Base-by-base conservation (phyloP, 2,888 invertebrate genomes). In the Netelia inedita region DNA sequence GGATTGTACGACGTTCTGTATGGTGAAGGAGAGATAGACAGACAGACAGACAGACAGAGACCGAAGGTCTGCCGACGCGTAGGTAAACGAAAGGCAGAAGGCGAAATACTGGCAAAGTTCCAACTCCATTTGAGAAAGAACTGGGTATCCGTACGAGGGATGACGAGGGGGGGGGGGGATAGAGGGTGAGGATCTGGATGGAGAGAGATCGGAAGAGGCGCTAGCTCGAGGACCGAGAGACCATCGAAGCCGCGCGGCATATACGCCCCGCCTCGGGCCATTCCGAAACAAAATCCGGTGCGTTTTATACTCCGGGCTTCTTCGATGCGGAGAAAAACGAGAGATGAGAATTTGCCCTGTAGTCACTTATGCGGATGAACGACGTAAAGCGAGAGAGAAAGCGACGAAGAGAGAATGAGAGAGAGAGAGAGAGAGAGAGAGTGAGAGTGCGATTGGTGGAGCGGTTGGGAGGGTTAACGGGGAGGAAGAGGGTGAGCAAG, bases 61-160 rank as follows among this genome's bases (percentile, higher is more conserved):
- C 23, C 23, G 59, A 28, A 74, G 63, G 61, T 71, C 75, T 63
- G 53, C 41, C 55, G 6, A 35, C 35, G 69, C 65, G 79, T 65
- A 74, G 16, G 43, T 61, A 53, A 75, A 75, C 19, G 73, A 66
- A 28, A 66, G 66, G 74, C 71, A 75, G 74, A 85, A 79, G 82
- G 82, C 73, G 63, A 73, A 74, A 68, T 79, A 85, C 85, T 85
- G 85, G 85, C 85, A 28, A 79, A 82, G 79, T 85, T 85, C 85
- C 85, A 85, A 85, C 82, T 85, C 85, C 82, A 85, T 85, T 85
- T 76, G 85, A 82, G 82, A 82, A 85, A 85, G 79, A 85, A 85
- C 75, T 82, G 14, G 10, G 2, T 46, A 14, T 46, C 46, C 35
- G 35, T 1, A 35, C 35, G 35, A 6, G 35, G 28, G n/a, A n/a